A percentile compares a stretch with the other conserved stretches of the same genome.
These are phyloP conservation scores for Drosophila subsilvestris DNA, from an alignment of 2,888 invertebrate species.

Conservation along the genomic window DNA sequence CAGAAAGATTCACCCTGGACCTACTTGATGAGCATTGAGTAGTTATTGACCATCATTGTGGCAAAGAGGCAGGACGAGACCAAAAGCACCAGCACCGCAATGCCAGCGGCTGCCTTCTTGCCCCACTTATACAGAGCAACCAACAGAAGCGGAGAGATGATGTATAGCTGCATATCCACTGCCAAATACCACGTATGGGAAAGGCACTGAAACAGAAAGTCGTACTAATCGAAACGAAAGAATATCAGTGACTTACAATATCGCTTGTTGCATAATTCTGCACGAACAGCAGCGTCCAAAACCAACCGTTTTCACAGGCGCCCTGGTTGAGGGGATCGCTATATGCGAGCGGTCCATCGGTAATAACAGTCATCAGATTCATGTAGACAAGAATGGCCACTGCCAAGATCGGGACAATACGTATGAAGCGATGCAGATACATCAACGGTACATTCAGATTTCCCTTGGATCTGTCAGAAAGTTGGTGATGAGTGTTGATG, in stretches of 20 bases:
- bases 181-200: constrained; percentile 71
- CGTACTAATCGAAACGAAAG: neutral
- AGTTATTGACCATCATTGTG: constrained; percentile 65
- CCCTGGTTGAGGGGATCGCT: constrained; percentile 18
- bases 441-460: constrained; percentile 23
- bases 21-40: constrained; percentile 52
- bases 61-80: constrained; percentile 72
- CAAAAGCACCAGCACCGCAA: constrained; percentile 62
- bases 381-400: constrained; percentile 30
- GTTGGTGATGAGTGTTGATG: rapidly evolving
- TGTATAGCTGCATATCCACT: constrained; percentile 51
- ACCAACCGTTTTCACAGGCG: constrained; percentile 84
- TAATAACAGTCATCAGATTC: constrained; percentile 31
- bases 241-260: constrained; percentile 63
- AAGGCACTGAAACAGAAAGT: constrained; percentile 81
- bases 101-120: constrained; percentile 58
- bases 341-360: constrained; percentile 28
- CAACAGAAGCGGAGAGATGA: constrained; percentile 20
- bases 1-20: neutral
- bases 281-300: constrained; percentile 84
- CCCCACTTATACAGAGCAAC: constrained; percentile 67
- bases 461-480: constrained; percentile 13
- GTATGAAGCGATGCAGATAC: constrained; percentile 32
- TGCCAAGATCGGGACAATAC: constrained; percentile 17
- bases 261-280: constrained; percentile 83